Base-by-base conservation (phyloP, 2,113 vertebrate species). In the Amphiprion percula region DNA sequence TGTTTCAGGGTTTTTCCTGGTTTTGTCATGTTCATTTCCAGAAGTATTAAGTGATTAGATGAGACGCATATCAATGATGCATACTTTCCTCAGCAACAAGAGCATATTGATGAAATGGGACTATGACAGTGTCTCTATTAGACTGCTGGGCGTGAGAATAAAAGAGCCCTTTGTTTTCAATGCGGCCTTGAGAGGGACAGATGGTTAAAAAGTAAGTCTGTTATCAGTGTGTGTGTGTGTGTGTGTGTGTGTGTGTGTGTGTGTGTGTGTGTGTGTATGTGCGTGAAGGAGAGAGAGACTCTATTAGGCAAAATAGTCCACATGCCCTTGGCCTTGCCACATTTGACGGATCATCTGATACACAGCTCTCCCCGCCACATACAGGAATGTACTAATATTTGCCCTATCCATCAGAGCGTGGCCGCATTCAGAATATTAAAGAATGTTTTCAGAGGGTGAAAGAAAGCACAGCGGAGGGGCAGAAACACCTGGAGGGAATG, bases 361-460 rank as follows among this genome's bases (percentile, higher is more conserved):
- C 70, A 77, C 75, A 54, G 58, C 59, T 67, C 77, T 69, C 70
- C 65, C 46, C 63, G 53, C 77, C 67, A 79, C 69, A 84, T 68
- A 54, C 63, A 93, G 91, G 91, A 94, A 93, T 93, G 92, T 74
- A 79, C 87, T 92, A 92, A 94, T 94, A 94, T 94, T 91, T 94
- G 83, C 59, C 26, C 77, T 49, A 82, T 90, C 92, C 80, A 74
- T 94, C 91, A 94, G 83, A 70, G 65, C 10, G 24, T 21, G 55
- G 82, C 56, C 64, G 55, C 70, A 81, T 90, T 91, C 66, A 83
- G 76, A 78, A 87, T 78, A 81, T 87, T 61, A 80, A 87, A 88
- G 64, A 79, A 68, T 86, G 70, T 84, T 77, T 88, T 89, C 33
- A 79, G 66, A 83, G 69, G 56, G 62, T 56, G 54, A 76, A 79